These are phyloP conservation scores for Theonella swinhoei DNA, from an alignment of 37 sponge, comb jelly and placozoan species.

Conservation along the genomic window DNA sequence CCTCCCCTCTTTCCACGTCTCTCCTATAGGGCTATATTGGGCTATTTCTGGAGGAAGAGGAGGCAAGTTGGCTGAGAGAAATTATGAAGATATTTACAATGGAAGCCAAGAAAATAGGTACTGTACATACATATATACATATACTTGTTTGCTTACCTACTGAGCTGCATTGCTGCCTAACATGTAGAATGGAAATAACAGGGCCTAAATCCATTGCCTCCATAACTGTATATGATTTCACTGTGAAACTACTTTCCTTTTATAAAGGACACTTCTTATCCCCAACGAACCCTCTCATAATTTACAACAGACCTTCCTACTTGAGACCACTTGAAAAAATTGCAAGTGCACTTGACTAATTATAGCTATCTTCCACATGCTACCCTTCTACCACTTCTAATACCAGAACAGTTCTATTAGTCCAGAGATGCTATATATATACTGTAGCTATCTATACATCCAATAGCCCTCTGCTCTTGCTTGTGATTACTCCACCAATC, in stretches of 20 bases:
- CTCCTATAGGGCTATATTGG: slow-evolving; percentile 74
- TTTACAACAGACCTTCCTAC: background rate
- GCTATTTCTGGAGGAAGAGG: slow-evolving; percentile 85
- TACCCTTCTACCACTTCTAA: background rate
- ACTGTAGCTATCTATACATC: too few species aligned
- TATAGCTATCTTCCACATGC: too few species aligned
- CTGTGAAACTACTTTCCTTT: too few species aligned
- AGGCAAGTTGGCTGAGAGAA: slow-evolving; percentile 78
- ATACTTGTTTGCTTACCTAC: background rate
- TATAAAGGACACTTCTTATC: background rate
- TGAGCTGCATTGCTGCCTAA: background rate
- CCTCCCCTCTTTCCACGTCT: background rate
- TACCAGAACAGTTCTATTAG: too few species aligned
- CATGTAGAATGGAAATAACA: background rate
- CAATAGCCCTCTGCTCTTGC: too few species aligned
- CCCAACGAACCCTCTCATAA: background rate
- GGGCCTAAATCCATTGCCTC: too few species aligned
- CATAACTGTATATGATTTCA: too few species aligned
- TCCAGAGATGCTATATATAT: too few species aligned
- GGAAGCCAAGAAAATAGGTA: slow-evolving; percentile 52
- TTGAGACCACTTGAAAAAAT: background rate
- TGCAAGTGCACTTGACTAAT: background rate
- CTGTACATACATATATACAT: background rate
- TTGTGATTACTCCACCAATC: too few species aligned
- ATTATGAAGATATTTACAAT: slow-evolving; percentile 51